Evolutionary conservation across 2,113 vertebrate species (phyloP).

Genomic region (Hucho hucho): DNA sequence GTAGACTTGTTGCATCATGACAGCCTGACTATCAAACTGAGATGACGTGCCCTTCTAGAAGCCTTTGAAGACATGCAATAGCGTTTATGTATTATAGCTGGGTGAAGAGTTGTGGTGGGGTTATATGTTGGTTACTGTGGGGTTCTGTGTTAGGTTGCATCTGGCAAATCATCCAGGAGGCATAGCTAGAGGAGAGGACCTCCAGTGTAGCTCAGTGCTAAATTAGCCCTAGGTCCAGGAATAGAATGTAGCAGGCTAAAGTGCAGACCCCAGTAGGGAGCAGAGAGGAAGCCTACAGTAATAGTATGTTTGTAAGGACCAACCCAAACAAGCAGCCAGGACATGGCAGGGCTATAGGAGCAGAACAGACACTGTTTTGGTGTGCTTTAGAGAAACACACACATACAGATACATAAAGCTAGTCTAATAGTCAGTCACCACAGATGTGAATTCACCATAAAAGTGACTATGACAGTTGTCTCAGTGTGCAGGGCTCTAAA

Average conservation of each 20-base stretch:
- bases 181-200: not conserved
- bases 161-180: not conserved
- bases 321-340: conserved; percentile 56
- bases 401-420: too few relatives aligned
- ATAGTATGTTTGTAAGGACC: conserved; percentile 67
- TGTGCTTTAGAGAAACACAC: not conserved
- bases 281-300: conserved; percentile 27
- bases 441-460: too few relatives aligned
- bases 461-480: too few relatives aligned
- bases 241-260: conserved; percentile 48
- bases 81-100: conserved; percentile 24
- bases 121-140: too few relatives aligned
- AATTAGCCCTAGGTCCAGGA: conserved; percentile 48
- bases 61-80: conserved; percentile 30
- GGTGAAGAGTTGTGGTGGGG: not conserved
- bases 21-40: conserved; percentile 35
- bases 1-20: conserved; percentile 59
- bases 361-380: not conserved
- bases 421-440: too few relatives aligned
- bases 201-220: not conserved
- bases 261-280: conserved; percentile 29
- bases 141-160: not conserved
- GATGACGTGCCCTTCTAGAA: conserved; percentile 8
- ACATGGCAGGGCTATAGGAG: not conserved
- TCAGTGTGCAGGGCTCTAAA: too few relatives aligned